Base-by-base conservation (phyloP, 2,113 vertebrate genomes). In the Myocastor coypus region DNA sequence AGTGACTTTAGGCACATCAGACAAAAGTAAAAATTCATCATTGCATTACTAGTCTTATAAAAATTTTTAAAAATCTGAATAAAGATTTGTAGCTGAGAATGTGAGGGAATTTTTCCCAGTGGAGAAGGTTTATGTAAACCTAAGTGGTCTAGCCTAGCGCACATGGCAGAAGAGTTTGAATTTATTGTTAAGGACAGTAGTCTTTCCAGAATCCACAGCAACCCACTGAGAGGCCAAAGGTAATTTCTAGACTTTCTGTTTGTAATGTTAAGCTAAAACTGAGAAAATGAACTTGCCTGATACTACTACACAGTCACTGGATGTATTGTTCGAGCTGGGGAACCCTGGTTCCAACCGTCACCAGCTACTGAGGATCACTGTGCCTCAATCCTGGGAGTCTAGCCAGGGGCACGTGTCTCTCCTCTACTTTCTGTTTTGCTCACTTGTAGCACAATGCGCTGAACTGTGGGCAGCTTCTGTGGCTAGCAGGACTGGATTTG, bases 201-300 rank as follows among this genome's bases (percentile, higher is more conserved):
- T 40, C 59, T 88, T 91, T 7, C 2, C 2, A 10, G 19, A 50
- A 57, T 22, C 4, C 30, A 77, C 84, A 77, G 30, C 32, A 59
- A 61, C 20, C 17, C 66, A 63, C 11, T 8, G 42, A 46, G 40
- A 94, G 2, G 4, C 10, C 34, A 34, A 46, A 59, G 55, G 34
- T 30, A 73, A 71, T 80, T 17, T 63, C n/a, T 69, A 75, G 26
- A 87, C 9, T 78, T 91, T 91, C 83, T 86, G 55, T 61, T 81
- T 57, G 83, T 20, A 57, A 57, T 42, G 46, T 5, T 61, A 84
- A 37, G 40, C 2, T 50, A 46, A 75, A 66, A 77, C 50, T 30
- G 9, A 46, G 3, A 8, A 64, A 84, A 92, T 17, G 34, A 52
- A 2, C 26, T 77, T 83, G 40, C 20, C 16, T 88, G 22, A 7